Base-by-base conservation (phyloP, 1,140 invertebrate genomes). In the Ostrea denselamellosa region DNA sequence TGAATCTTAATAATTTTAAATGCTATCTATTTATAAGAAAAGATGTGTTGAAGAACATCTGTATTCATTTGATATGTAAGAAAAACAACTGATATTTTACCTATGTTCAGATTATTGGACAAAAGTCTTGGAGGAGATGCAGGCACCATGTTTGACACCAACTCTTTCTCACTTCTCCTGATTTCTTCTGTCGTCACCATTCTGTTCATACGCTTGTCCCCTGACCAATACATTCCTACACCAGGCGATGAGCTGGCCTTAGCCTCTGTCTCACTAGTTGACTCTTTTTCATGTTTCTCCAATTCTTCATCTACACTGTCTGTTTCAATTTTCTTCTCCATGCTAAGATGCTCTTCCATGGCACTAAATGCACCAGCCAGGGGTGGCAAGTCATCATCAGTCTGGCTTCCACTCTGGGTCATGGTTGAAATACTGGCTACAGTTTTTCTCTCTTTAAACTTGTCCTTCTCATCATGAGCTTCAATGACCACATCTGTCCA, bases 211-310 rank as follows among this genome's bases (percentile, higher is more conserved):
- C 58, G 77, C 19, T 65, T 87, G 68, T 89, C 88, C n/a, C 86
- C 88, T 7, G 86, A 54, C 53, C 83, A 58, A 54, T 58, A 85
- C 9, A 10, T 8, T 17, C 53, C 83, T 10, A 54, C 28, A 0
- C 53, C 53, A 22, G 87, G n/a, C 10, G 84, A 62, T 71, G 19
- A 62, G 58, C n/a, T 65, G 17, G n/a, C 62, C 56, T 89, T 89
- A 12, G 81, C 68, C 0, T 28, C 54, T 51, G 25, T 86, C 22
- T 89, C 88, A 82, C 53, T 56, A 9, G 86, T 89, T 54, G 86
- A 87, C 83, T 89, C 88, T n/a, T 71, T 89, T n/a, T 89, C 88
- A 22, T 89, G 86, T 71, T 89, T 89, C 51, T 89, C 88, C 14
- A 77, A 19, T 17, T 87, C 53, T 22, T 86, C 85, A 7, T 62